Evolutionary conservation across 35 echinoderm and acorn worm genomes (phyloP), one percentile per base, ranked within the genome.

Genomic region (Apostichopus californicus): DNA sequence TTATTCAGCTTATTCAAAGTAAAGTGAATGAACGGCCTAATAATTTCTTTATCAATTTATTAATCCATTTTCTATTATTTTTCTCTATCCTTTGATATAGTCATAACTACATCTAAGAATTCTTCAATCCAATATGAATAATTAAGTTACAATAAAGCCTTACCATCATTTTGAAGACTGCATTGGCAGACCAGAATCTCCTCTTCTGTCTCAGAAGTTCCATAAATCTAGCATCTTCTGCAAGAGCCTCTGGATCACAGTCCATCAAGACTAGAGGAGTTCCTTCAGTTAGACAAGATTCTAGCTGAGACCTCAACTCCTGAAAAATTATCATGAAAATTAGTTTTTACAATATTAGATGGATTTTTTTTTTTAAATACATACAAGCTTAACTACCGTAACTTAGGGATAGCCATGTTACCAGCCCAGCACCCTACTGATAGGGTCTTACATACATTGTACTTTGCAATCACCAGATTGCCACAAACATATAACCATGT

Each of bases 121-220:
- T 46, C 34, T 46, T 46, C 34, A 46, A 46, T 46, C 34, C 34
- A 46, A 46, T 46, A 46, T 46, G 34, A 46, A 46, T 46, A 46
- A 46, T 46, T 46, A 46, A 46, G 34, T 46, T 3, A 61, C 58
- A 61, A 12, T 61, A 61, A 9, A 61, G 58, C 58, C 90, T 90
- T 93, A 99, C 97, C 97, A 99, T 99, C 97, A 99, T 99, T 81
- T 99, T 99, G 52, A 96, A 99, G 57, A 91, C 93, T 57, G 73
- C 18, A 84, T 91, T 96, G 14, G 92, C 93, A 0, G 94, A 94
- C 90, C 96, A 92, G 79, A 99, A 99, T 22, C 87, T 79, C 78
- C 94, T 92, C 54, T 95, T 93, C 5, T 93, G 78, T 54, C 97
- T 87, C 4, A 99, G 95, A 14, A 99, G 87, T n/a, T 93, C 56